A percentile compares a stretch with the other conserved stretches of the same genome.
Evolutionary conservation across 2,113 vertebrate species (phyloP).

Genomic region (Zootoca vivipara): DNA sequence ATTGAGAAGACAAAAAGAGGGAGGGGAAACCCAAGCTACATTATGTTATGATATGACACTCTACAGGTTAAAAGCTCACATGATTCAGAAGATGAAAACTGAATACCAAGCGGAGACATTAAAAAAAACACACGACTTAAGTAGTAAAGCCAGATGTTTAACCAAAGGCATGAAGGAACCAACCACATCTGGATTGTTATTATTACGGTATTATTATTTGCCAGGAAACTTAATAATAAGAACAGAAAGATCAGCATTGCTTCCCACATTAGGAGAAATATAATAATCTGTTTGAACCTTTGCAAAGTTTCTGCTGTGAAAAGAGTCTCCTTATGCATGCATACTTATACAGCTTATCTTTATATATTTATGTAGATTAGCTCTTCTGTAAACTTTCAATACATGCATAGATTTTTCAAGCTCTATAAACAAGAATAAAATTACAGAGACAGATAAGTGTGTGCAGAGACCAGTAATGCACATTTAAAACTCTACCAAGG

Average conservation of each 20-base stretch:
- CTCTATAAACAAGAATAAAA: background rate
- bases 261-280: background rate
- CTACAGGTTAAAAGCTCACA: slow-evolving; percentile 19
- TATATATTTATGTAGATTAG: background rate
- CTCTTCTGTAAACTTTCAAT: background rate
- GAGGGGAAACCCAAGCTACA: background rate
- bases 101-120: slow-evolving; percentile 27
- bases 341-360: background rate
- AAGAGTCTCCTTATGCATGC: background rate
- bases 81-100: slow-evolving; percentile 40
- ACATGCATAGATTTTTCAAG: background rate
- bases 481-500: background rate
- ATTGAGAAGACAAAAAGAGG: background rate
- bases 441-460: background rate
- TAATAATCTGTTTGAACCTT: background rate
- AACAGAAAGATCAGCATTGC: slow-evolving; percentile 31
- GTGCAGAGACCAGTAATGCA: background rate
- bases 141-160: slow-evolving; percentile 45
- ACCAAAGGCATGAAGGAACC: slow-evolving; percentile 48
- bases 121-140: slow-evolving; percentile 4
- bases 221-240: slow-evolving; percentile 34
- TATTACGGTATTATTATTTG: background rate
- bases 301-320: background rate
- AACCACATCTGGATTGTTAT: slow-evolving; percentile 26
- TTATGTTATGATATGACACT: background rate